Evolutionary conservation across 2,888 invertebrate genomes (phyloP).

Genomic region (Thysanoteuthis rhombus): DNA sequence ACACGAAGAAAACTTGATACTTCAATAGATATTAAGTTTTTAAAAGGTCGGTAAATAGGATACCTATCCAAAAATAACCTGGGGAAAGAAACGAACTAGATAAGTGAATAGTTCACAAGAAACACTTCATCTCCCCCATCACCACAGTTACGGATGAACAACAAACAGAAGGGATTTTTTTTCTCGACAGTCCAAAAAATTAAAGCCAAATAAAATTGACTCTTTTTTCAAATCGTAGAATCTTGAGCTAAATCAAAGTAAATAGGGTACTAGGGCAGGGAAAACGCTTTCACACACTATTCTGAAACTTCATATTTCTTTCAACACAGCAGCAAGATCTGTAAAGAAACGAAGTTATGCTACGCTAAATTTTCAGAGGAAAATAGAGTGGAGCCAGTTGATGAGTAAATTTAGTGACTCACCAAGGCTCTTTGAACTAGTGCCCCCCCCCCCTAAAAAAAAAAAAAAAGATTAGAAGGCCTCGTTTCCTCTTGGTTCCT

Average conservation of each 20-base stretch:
- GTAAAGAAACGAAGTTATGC: background rate
- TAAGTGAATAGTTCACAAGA: background rate
- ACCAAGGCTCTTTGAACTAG: background rate
- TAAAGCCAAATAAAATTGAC: too few relatives aligned
- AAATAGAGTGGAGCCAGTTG: background rate
- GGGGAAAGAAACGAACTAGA: background rate
- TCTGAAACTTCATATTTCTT: too few relatives aligned
- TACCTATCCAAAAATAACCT: too few relatives aligned
- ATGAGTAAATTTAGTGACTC: background rate
- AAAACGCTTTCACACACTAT: too few relatives aligned
- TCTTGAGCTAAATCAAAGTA: too few relatives aligned
- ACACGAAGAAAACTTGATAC: background rate
- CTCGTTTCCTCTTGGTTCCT: background rate
- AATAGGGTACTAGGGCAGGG: too few relatives aligned
- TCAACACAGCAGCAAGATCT: too few relatives aligned
- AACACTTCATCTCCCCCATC: background rate
- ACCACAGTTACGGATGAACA: background rate
- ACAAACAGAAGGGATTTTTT: background rate
- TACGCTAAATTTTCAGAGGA: background rate
- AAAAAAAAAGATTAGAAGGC: background rate
- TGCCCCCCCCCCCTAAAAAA: background rate
- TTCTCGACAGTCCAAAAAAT: too few relatives aligned
- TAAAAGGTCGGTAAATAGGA: too few relatives aligned
- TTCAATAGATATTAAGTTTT: too few relatives aligned
- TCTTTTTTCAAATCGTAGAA: too few relatives aligned